Base-by-base conservation (phyloP, 2,888 invertebrate genomes). In the Clistopyga incitator region DNA sequence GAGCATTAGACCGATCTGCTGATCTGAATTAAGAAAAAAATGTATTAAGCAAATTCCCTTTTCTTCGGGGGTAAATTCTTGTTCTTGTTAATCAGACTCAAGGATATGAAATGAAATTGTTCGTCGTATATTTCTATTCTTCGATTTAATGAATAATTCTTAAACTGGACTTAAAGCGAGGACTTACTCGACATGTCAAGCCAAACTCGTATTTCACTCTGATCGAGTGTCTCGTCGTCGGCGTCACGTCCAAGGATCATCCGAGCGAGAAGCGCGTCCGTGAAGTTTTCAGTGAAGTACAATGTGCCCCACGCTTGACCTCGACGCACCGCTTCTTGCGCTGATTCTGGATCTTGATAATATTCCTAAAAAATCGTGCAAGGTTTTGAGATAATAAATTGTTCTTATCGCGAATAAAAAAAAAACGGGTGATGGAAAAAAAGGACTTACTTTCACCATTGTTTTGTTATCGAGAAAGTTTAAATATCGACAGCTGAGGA, bases 251-350 rank as follows among this genome's bases (percentile, higher is more conserved):
- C 97, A 85, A 97, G 93, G 38, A 96, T 96, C 93, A 97, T 95
- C 87, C 98, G 94, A 0, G 97, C 97, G 0, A 97, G 96, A 42
- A 98, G 94, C 0, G 97, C 97, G 85, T 97, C 96, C 0, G 98
- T 97, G 89, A 98, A 99, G 91, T 98, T 98, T 89, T 97, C 96
- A 29, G 97, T 97, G 90, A 99, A 97, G 91, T 97, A 97, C 6
- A 98, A 92, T 10, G 97, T 97, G 1, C 98, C 98, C 98, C 98
- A 98, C 0, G 97, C 97, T 29, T 97, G 94, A 0, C 98, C 98
- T 1, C 93, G 93, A 47, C 95, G 94, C 0, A 98, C 98, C 0
- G 97, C 97, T 42, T 95, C 93, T 79, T 96, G 94, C 0, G 98
- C 98, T 0, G 94, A 94, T 0, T 95, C 94, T 6, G 96, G 94